Percentiles rank a stretch among this genome's conserved stretches.
Evolutionary conservation across 2,113 vertebrate genomes (phyloP).

Genomic region (Manacus vitellinus): DNA sequence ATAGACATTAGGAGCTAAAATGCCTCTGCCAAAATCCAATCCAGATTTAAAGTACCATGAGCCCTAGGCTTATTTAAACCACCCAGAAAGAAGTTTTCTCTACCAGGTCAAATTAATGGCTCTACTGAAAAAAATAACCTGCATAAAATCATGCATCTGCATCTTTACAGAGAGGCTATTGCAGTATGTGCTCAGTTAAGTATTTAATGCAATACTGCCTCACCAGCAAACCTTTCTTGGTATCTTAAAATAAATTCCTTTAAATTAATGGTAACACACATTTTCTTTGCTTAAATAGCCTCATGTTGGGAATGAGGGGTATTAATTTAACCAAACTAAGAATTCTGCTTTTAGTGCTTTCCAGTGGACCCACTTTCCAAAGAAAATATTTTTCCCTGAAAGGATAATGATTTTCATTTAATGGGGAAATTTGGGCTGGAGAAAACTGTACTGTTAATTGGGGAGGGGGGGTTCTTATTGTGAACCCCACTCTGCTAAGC

Average conservation of each 20-base stretch:
- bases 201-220: rapidly evolving
- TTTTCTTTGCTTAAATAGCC: neutral
- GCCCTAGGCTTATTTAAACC: neutral
- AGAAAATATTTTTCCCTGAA: neutral
- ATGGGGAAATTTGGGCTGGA: neutral
- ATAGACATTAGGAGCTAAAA: neutral
- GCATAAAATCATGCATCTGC: neutral
- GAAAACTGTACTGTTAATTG: neutral
- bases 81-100: neutral
- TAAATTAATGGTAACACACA: neutral
- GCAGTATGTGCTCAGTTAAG: no score
- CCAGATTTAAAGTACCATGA: neutral
- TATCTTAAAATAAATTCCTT: neutral
- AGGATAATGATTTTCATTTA: neutral
- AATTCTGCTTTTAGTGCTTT: neutral
- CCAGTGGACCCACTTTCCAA: neutral
- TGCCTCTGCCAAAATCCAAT: neutral
- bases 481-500: neutral
- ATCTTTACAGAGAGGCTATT: neutral
- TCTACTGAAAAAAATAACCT: neutral
- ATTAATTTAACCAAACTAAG: neutral
- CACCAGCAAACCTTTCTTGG: neutral
- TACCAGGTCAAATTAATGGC: neutral
- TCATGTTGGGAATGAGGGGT: neutral
- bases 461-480: neutral